Evolutionary conservation across 2,888 invertebrate species (phyloP).

Genomic region (Perdita meconis): DNA sequence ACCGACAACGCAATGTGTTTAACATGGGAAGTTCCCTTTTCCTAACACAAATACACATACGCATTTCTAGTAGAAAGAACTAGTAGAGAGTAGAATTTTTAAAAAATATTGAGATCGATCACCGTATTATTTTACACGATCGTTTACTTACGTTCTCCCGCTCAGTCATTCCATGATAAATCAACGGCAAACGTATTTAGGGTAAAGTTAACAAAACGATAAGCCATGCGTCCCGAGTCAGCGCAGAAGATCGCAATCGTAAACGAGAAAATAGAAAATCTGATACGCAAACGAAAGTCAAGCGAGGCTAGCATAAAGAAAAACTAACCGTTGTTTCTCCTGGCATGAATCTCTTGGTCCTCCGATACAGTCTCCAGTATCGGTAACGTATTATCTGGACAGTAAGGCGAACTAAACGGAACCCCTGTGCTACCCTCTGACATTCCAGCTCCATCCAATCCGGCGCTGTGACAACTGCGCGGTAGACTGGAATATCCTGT

Average conservation of each 20-base stretch:
- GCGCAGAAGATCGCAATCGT: neutral
- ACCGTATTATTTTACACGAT: neutral
- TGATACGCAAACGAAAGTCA: neutral
- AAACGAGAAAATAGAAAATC: neutral
- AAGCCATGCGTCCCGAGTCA: conserved; percentile 46
- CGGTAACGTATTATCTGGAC: conserved; percentile 86
- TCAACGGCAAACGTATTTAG: neutral
- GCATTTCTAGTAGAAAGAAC: too few species aligned
- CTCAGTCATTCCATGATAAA: neutral
- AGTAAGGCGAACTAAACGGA: conserved; percentile 85
- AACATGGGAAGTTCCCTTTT: too few species aligned
- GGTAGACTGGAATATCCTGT: conserved; percentile 94
- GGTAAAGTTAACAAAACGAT: neutral
- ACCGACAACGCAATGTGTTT: too few species aligned
- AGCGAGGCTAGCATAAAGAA: neutral
- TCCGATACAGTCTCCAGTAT: conserved; percentile 89
- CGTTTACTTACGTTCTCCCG: conserved; percentile 1
- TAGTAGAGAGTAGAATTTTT: too few species aligned
- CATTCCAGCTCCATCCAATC: conserved; percentile 85
- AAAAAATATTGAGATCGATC: neutral
- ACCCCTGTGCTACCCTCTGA: conserved; percentile 86
- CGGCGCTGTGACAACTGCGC: conserved; percentile 90
- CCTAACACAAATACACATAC: too few species aligned
- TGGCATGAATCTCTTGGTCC: conserved; percentile 86
- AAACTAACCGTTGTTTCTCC: conserved; percentile 83